Conservation (phyloP, 2,113 vertebrate species). For the Psilopogon haemacephalus region DNA sequence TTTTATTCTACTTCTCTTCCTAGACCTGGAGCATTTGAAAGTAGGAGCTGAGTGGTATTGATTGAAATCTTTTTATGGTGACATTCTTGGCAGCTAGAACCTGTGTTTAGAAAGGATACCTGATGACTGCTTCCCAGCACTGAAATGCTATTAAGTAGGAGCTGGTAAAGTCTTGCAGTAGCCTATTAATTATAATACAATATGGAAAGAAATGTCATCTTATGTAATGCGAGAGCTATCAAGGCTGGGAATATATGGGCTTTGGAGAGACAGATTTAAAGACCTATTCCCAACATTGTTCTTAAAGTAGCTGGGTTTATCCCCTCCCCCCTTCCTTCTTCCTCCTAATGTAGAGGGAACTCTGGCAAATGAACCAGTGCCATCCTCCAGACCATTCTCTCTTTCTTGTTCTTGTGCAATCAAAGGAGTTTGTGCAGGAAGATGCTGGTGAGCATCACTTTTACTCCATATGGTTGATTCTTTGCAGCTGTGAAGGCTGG, state of each 20-base stretch:
- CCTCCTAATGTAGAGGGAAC: background rate
- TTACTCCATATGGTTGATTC: background rate
- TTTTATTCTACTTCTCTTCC: conserved; percentile 14
- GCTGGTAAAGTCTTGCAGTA: conserved; percentile 62
- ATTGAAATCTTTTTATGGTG: conserved; percentile 58
- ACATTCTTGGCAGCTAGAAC: conserved; percentile 54
- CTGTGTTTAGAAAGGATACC: conserved; percentile 53
- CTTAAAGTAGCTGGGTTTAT: background rate
- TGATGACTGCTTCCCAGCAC: conserved; percentile 60
- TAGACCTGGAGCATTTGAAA: conserved; percentile 47
- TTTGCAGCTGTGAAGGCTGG: background rate
- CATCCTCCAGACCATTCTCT: background rate
- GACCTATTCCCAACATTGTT: conserved; percentile 39
- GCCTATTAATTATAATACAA: conserved; percentile 57
- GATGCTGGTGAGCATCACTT: background rate
- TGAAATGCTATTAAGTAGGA: conserved; percentile 56
- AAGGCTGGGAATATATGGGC: conserved; percentile 24
- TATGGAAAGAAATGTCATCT: conserved; percentile 55
- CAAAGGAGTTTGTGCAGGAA: background rate
- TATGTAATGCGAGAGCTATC: conserved; percentile 45
- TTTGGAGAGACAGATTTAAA: conserved; percentile 52
- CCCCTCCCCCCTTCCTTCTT: background rate
- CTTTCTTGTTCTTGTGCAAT: background rate
- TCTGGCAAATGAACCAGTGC: background rate
- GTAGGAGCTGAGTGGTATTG: conserved; percentile 39